phyloP scores from a whole-genome alignment of 2,888 invertebrate genomes.

The Pristionchus maxplancki region DNA sequence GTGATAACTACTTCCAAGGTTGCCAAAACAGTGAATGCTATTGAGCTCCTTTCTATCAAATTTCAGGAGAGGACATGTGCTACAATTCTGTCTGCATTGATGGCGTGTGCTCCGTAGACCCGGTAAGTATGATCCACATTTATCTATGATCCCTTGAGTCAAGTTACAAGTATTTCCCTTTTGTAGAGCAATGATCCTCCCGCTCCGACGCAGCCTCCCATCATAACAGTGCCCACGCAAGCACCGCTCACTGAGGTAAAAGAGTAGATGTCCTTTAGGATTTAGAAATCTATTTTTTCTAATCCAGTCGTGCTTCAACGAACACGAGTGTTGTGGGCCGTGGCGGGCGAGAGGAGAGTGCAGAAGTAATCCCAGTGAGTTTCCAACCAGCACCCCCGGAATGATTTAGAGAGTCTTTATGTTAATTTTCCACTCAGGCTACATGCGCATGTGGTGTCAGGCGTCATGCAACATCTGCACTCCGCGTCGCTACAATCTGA shows the following conservation, averaged over 20 bases:
- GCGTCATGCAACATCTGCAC: slow-evolving; percentile 37
- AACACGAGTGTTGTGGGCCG: slow-evolving; percentile 52
- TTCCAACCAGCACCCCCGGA: neutral
- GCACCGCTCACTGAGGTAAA: neutral
- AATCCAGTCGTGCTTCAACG: slow-evolving; percentile 51
- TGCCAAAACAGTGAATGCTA: neutral
- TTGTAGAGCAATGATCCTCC: neutral
- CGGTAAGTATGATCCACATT: neutral
- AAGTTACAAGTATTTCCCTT: neutral
- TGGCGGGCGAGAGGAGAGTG: slow-evolving; percentile 50
- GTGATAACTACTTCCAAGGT: neutral
- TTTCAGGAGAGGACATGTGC: slow-evolving; percentile 8
- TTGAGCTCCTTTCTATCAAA: too few species aligned
- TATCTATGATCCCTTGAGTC: neutral
- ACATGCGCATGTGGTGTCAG: slow-evolving; percentile 45
- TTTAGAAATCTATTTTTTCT: neutral
- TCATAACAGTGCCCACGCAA: neutral
- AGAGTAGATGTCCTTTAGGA: neutral
- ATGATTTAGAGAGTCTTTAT: neutral
- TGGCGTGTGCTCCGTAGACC: neutral
- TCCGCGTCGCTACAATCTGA: neutral
- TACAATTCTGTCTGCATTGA: slow-evolving; percentile 3
- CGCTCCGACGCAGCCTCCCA: neutral
- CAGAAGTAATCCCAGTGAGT: slow-evolving; percentile 1
- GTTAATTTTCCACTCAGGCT: neutral